Conservation (phyloP, 2,888 invertebrate genomes). For the Chrysomela aeneicollis region DNA sequence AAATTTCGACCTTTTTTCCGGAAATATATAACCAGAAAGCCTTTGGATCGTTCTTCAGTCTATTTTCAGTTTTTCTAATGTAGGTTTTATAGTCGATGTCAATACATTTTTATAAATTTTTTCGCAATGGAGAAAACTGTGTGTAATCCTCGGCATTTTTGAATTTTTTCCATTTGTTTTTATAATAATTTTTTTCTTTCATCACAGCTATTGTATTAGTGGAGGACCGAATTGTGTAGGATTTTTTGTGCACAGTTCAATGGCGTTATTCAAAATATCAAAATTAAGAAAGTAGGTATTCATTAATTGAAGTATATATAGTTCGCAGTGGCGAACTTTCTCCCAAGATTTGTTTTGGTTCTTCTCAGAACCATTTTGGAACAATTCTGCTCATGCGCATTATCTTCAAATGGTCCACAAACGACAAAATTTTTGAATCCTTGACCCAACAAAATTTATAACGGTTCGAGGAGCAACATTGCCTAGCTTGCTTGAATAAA, state of each 20-base stretch:
- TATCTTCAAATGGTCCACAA: too few species aligned
- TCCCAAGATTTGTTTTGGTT: neutral
- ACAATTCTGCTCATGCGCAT: too few species aligned
- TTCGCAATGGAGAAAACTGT: constrained; percentile 3
- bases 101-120: neutral
- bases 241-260: neutral
- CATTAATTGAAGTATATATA: neutral
- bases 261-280: too few species aligned
- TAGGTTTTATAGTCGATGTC: neutral
- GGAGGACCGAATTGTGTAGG: neutral
- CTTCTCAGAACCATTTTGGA: too few species aligned
- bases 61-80: constrained; percentile 1
- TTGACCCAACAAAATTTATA: neutral
- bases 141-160: neutral
- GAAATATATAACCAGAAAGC: constrained; percentile 10
- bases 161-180: constrained; percentile 4
- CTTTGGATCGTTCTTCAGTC: constrained; percentile 1
- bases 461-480: neutral
- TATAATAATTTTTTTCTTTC: too few species aligned
- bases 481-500: neutral
- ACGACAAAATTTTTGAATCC: neutral
- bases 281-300: too few species aligned
- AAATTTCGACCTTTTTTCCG: neutral
- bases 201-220: too few species aligned
- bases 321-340: constrained; percentile 3